Base-by-base conservation (phyloP, 2,797 vertebrate genomes). In the Chelon auratus region DNA sequence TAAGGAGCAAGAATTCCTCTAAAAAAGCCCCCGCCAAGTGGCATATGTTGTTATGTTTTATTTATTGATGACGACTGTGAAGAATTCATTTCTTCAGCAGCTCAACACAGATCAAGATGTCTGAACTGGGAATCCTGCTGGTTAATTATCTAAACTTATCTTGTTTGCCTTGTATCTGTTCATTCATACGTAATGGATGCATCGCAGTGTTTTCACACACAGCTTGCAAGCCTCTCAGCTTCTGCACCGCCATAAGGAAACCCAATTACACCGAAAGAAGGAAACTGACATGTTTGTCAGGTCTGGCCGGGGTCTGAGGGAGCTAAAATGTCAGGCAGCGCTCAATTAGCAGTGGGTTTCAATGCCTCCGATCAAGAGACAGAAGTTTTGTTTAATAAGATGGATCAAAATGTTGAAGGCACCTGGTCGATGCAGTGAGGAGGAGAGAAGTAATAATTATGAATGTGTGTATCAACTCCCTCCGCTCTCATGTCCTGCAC, bases 241-340 rank as follows among this genome's bases (percentile, higher is more conserved):
- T 71, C 24, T 59, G 47, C 36, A 1, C 40, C 0, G 51, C 66
- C 69, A 56, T 58, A n/a, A 72, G 69, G 74, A 79, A 81, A 80
- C 69, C 75, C 88, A 91, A 92, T 92, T 89, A 91, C 62, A 70
- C 42, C 4, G 69, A 81, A 54, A 75, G 61, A 75, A 18, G 10
- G 68, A 80, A 75, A 60, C 78, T 85, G 82, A 89, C 81, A 73
- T 56, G 87, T 91, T 86, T 89, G 89, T 82, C 87, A 88, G 80
- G 75, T 84, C 69, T 77, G 62, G 42, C 66, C 53, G 81, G 18
- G 77, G 72, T 56, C 47, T 56, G 68, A 62, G 50, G 60, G 78
- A 82, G 66, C 71, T 48, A 48, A 87, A 90, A 92, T 91, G 86
- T 90, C 91, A 90, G 75, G 60, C 71, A 61, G 79, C 45, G 53